phyloP scores from a whole-genome alignment of 2,113 vertebrate species.

The Chaetorhynchus papuensis region DNA sequence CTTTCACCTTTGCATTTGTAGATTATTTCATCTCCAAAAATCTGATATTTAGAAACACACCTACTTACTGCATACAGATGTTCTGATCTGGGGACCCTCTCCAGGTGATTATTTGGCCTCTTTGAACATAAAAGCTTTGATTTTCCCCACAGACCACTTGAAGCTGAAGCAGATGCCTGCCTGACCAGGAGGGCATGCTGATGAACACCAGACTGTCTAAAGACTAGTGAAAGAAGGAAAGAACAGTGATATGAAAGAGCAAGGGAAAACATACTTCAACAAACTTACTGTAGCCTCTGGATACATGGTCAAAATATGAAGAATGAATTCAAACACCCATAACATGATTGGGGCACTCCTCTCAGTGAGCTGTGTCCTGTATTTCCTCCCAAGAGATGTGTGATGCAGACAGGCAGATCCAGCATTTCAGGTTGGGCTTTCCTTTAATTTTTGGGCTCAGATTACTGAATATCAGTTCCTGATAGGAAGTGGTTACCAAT shows the following conservation, averaged over 20 bases:
- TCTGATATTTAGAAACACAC: neutral
- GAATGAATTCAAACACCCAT: neutral
- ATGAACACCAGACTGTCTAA: neutral
- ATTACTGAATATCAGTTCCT: neutral
- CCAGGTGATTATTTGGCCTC: neutral
- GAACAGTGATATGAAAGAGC: neutral
- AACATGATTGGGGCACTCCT: neutral
- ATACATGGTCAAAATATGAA: neutral
- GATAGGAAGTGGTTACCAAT: neutral
- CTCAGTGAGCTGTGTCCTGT: neutral
- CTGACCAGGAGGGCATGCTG: neutral
- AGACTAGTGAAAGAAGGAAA: neutral
- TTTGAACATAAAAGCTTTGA: neutral
- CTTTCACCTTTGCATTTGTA: neutral
- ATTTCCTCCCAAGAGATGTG: neutral
- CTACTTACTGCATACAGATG: neutral
- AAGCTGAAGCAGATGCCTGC: constrained; percentile 11
- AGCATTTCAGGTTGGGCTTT: neutral
- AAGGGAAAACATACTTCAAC: neutral
- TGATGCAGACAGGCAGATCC: neutral
- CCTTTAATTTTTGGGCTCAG: neutral
- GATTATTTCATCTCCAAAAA: neutral
- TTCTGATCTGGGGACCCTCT: neutral
- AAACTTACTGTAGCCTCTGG: neutral
- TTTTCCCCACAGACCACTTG: neutral